Evolutionary conservation across 2,113 vertebrate species (phyloP).

Genomic region (Merops nubicus): DNA sequence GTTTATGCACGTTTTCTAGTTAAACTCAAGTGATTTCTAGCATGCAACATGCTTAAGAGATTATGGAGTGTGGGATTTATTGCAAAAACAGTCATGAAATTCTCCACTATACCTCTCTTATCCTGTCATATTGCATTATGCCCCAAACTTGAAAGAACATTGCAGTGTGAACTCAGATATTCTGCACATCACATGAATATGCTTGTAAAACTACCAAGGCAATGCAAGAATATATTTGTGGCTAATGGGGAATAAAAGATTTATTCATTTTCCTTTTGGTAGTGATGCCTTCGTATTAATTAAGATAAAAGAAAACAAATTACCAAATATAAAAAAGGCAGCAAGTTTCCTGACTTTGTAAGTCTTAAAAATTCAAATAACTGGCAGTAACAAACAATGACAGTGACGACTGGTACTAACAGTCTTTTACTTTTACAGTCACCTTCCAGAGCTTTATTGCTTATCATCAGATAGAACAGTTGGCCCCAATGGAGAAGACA

Average conservation of each 20-base stretch:
- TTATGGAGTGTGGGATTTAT: not conserved
- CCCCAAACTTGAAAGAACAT: not conserved
- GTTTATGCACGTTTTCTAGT: not conserved
- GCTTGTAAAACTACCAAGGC: not conserved
- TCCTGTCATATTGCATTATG: not conserved
- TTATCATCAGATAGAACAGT: not conserved
- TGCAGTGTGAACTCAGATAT: not conserved
- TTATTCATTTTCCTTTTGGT: not conserved
- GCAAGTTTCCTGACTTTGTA: not conserved
- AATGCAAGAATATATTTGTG: not conserved
- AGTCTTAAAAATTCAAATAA: not conserved
- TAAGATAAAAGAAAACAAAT: not conserved
- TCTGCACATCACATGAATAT: not conserved
- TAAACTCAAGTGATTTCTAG: constrained; percentile 7
- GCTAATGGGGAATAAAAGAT: not conserved
- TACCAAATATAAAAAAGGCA: not conserved
- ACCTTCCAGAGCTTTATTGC: not conserved
- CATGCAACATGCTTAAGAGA: not conserved
- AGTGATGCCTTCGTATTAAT: not conserved
- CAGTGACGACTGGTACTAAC: not conserved
- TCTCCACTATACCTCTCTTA: not conserved
- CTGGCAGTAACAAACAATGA: not conserved
- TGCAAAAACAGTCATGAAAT: not conserved
- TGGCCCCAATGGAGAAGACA: not conserved
- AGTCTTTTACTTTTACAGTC: not conserved